Percentiles rank a stretch among this genome's conserved stretches.
Evolutionary conservation across 1,140 invertebrate genomes (phyloP).

Genomic region (Drosophila mauritiana): DNA sequence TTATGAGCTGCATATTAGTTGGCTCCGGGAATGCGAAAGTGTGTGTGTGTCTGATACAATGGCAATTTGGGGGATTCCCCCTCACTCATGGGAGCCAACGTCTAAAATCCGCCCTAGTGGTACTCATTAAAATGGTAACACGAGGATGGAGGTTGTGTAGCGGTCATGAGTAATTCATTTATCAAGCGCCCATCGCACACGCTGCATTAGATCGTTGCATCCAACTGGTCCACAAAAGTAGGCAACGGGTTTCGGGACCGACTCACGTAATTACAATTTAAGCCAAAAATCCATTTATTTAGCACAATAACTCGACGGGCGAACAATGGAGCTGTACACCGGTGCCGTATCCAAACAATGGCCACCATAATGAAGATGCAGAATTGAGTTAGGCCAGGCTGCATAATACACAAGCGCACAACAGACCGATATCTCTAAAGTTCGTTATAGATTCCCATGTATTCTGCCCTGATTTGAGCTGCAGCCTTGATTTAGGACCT

Average conservation of each 20-base stretch:
- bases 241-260: constrained; percentile 43
- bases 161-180: constrained; percentile 78
- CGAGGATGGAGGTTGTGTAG: constrained; percentile 33
- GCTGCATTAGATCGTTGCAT: constrained; percentile 38
- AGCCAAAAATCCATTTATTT: constrained; percentile 82
- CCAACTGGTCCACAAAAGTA: constrained; percentile 43
- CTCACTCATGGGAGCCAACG: constrained; percentile 4
- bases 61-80: constrained; percentile 35
- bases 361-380: constrained; percentile 43
- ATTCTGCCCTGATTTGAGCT: constrained; percentile 5
- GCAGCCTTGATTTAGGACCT: constrained; percentile 12
- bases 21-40: not conserved
- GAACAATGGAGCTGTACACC: constrained; percentile 38
- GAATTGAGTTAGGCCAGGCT: constrained; percentile 36
- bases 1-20: constrained; percentile 60
- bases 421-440: constrained; percentile 10
- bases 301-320: constrained; percentile 67
- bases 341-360: constrained; percentile 23
- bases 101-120: constrained; percentile 62
- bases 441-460: constrained; percentile 22
- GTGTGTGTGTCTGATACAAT: constrained; percentile 24
- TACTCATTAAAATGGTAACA: constrained; percentile 78
- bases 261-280: constrained; percentile 77
- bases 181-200: constrained; percentile 44
- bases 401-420: not conserved